Percentiles rank a stretch among this genome's conserved stretches.
phyloP scores from a whole-genome alignment of 2,113 vertebrate genomes.

The Salminus brasiliensis region DNA sequence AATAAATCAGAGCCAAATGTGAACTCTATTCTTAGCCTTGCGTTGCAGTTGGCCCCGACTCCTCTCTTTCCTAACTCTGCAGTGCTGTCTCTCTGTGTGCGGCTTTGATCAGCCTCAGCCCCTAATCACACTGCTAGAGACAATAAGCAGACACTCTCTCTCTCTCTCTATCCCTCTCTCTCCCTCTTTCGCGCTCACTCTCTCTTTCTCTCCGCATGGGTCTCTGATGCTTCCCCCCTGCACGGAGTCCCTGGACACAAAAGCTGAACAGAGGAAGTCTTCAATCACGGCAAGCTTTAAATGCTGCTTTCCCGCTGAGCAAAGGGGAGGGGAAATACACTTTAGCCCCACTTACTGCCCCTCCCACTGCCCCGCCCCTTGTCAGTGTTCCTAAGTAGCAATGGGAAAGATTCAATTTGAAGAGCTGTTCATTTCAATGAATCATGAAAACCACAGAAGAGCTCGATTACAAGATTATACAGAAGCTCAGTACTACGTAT shows the following conservation, averaged over 20 bases:
- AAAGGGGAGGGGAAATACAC: background rate
- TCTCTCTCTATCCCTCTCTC: background rate
- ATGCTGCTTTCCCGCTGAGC: background rate
- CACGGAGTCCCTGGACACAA: background rate
- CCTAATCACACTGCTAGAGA: constrained; percentile 40
- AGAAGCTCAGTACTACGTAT: too few relatives aligned
- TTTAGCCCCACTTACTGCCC: background rate
- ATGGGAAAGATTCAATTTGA: background rate
- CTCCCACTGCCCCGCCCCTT: background rate
- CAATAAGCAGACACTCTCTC: constrained; percentile 33
- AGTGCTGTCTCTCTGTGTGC: constrained; percentile 44
- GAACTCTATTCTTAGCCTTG: constrained; percentile 55
- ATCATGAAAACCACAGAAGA: too few relatives aligned
- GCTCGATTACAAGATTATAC: too few relatives aligned
- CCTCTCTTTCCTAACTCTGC: constrained; percentile 53
- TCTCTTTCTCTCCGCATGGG: background rate
- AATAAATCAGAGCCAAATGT: constrained; percentile 56
- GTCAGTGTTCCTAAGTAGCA: background rate
- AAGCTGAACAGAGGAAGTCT: background rate
- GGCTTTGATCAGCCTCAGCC: constrained; percentile 46
- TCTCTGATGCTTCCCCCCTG: background rate
- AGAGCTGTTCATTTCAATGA: background rate
- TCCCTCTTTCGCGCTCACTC: background rate
- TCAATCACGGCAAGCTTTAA: background rate
- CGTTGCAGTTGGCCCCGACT: constrained; percentile 50